Percentiles rank a stretch among this genome's conserved stretches.
These are phyloP conservation scores for Philypnodon macrostomus DNA, from an alignment of 2,797 vertebrate genomes.

Conservation along the genomic window DNA sequence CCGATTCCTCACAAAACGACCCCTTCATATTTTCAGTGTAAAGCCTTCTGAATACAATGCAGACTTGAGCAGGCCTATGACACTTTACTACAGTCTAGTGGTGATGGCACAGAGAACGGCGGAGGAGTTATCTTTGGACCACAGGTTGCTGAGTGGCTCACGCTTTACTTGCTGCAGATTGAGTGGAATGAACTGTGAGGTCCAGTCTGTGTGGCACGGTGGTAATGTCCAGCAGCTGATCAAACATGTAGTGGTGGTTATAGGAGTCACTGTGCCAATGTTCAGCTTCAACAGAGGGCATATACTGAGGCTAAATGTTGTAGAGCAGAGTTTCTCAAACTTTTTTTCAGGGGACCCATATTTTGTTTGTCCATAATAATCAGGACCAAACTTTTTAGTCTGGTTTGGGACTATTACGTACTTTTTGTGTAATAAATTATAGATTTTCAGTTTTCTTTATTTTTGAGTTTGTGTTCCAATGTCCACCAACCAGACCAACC, in stretches of 20 bases:
- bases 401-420: too few species aligned
- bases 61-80: constrained; percentile 22
- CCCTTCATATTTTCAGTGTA: constrained; percentile 19
- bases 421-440: too few species aligned
- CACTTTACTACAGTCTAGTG: constrained; percentile 25
- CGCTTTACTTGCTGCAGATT: constrained; percentile 34
- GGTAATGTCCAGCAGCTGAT: constrained; percentile 53
- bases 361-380: too few species aligned
- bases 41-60: constrained; percentile 18
- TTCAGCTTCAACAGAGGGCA: constrained; percentile 15
- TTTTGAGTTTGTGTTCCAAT: too few species aligned
- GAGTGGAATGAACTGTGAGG: constrained; percentile 27
- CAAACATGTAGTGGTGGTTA: constrained; percentile 36
- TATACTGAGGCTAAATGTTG: neutral
- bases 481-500: too few species aligned
- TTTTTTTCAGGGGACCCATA: too few species aligned
- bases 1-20: constrained; percentile 26
- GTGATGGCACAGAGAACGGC: constrained; percentile 18
- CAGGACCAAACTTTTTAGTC: too few species aligned
- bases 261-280: constrained; percentile 10
- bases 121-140: constrained; percentile 49
- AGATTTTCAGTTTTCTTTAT: too few species aligned
- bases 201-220: constrained; percentile 28
- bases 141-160: constrained; percentile 28
- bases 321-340: too few species aligned